phyloP scores from a whole-genome alignment of 2,113 vertebrate species.

The Thalassoma bifasciatum region DNA sequence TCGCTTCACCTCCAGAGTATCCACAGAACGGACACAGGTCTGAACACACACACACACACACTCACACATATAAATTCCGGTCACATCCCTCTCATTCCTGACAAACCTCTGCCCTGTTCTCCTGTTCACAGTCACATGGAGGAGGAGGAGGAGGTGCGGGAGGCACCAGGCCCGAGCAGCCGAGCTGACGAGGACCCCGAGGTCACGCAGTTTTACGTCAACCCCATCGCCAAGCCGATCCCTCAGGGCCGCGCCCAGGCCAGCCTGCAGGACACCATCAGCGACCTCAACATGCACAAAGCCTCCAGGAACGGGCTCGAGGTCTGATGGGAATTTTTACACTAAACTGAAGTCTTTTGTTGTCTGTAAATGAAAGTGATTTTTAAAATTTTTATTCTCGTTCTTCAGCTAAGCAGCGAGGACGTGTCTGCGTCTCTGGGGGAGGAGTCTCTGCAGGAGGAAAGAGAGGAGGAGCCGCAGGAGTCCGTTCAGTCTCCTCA shows the following conservation, averaged over 20 bases:
- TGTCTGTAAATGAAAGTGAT: too few relatives aligned
- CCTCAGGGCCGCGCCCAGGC: conserved; percentile 83
- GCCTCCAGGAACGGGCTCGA: conserved; percentile 85
- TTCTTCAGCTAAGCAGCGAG: conserved; percentile 86
- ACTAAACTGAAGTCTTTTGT: too few relatives aligned
- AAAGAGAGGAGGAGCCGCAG: conserved; percentile 82
- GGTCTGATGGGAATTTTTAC: too few relatives aligned
- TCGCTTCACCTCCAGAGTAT: conserved; percentile 88
- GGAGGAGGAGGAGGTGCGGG: conserved; percentile 82
- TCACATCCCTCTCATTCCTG: too few relatives aligned
- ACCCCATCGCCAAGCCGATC: conserved; percentile 91
- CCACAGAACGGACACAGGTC: conserved; percentile 92
- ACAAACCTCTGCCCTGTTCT: not conserved
- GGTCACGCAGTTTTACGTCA: conserved; percentile 89
- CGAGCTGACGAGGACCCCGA: conserved; percentile 83
- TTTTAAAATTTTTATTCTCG: not conserved
- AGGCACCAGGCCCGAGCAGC: conserved; percentile 75
- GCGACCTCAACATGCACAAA: conserved; percentile 89
- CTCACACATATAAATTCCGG: not conserved
- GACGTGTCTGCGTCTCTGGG: conserved; percentile 86
- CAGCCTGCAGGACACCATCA: conserved; percentile 90
- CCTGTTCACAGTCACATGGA: conserved; percentile 63
- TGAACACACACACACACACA: not conserved
- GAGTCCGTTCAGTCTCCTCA: conserved; percentile 80
- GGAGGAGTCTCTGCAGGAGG: conserved; percentile 92